Evolutionary conservation across 2,888 invertebrate species (phyloP).

Genomic region (Zeuzera pyrina): DNA sequence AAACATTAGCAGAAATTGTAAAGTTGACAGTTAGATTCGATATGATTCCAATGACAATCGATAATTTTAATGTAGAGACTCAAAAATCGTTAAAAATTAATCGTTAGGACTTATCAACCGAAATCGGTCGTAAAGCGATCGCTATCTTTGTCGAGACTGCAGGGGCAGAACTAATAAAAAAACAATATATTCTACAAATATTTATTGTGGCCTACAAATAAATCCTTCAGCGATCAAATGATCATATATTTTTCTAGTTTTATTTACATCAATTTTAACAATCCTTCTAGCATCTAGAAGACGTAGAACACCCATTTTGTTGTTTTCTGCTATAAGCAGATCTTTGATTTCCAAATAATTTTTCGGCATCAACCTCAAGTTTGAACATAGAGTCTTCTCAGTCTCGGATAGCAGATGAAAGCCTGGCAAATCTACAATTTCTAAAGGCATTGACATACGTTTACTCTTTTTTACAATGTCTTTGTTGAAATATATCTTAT

Average conservation of each 20-base stretch:
- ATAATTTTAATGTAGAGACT: too few species aligned
- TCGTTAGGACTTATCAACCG: too few species aligned
- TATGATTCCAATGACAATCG: too few species aligned
- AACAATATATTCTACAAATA: too few species aligned
- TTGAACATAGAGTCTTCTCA: slow-evolving; percentile 85
- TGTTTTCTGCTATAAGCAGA: slow-evolving; percentile 81
- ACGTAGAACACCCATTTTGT: slow-evolving; percentile 81
- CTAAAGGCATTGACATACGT: slow-evolving; percentile 59
- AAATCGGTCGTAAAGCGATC: too few species aligned
- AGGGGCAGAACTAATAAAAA: too few species aligned
- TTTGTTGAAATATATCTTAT: slow-evolving; percentile 23
- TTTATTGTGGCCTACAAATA: slow-evolving; percentile 72
- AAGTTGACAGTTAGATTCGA: too few species aligned
- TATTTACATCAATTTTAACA: slow-evolving; percentile 94
- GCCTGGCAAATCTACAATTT: slow-evolving; percentile 83
- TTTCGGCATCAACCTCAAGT: slow-evolving; percentile 81
- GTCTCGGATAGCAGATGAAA: slow-evolving; percentile 80
- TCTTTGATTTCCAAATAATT: slow-evolving; percentile 86
- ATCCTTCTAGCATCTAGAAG: slow-evolving; percentile 87
- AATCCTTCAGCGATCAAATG: slow-evolving; percentile 81
- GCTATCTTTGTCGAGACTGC: too few species aligned
- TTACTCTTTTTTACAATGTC: slow-evolving; percentile 35
- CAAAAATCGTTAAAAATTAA: too few species aligned
- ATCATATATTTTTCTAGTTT: slow-evolving; percentile 90
- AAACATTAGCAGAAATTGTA: too few species aligned